Evolutionary conservation across 2,113 vertebrate genomes (phyloP).

Genomic region (mouse (Mus musculus)): DNA sequence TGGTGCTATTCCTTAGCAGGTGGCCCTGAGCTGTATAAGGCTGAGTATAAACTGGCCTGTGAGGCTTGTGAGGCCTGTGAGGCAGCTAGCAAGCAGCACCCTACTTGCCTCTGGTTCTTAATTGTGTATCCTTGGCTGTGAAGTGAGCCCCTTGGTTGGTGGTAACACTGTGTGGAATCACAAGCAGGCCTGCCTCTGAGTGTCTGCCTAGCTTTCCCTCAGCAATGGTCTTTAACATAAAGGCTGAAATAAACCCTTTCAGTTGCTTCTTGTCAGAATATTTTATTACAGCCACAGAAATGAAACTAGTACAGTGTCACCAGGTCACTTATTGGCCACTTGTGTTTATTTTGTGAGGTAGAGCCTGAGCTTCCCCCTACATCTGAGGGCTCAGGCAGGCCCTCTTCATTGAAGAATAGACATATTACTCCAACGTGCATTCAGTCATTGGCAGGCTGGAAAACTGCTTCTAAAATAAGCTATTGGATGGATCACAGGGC

Average conservation of each 20-base stretch:
- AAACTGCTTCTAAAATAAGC: constrained; percentile 5
- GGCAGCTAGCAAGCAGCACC: background rate
- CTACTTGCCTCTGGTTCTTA: background rate
- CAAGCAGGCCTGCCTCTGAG: background rate
- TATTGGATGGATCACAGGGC: too few species aligned
- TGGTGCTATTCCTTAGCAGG: background rate
- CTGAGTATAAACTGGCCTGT: background rate
- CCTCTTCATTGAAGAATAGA: background rate
- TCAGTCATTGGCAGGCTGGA: background rate
- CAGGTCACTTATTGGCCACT: accelerated
- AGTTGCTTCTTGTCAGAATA: background rate
- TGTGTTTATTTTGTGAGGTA: accelerated
- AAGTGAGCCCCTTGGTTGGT: background rate
- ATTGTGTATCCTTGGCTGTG: background rate
- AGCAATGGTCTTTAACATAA: background rate
- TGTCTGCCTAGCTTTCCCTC: background rate
- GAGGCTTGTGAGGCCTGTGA: too few species aligned
- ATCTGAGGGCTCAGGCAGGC: background rate
- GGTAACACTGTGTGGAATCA: background rate
- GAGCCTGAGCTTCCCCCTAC: background rate
- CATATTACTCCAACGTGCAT: accelerated
- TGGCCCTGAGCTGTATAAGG: background rate
- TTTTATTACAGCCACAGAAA: background rate
- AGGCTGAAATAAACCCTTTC: background rate
- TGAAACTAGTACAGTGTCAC: background rate